Conservation (phyloP, 2,113 vertebrate species). For the Telmatochromis bifrenatus region DNA sequence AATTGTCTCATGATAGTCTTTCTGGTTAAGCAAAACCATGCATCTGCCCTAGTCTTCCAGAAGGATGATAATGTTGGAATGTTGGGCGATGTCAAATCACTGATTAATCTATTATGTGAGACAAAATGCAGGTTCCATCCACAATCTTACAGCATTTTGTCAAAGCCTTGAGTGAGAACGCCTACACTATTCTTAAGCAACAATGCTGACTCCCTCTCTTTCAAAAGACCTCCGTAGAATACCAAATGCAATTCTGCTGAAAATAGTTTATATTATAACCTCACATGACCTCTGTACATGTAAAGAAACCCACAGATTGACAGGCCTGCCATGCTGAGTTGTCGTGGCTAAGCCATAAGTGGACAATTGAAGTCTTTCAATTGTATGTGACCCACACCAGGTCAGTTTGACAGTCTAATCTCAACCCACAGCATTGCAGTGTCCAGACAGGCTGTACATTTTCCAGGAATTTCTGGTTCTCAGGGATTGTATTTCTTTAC, state of each 20-base stretch:
- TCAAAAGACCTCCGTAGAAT: neutral
- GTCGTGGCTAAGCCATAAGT: neutral
- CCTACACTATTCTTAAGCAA: neutral
- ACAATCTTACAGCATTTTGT: neutral
- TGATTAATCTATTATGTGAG: neutral
- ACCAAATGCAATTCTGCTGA: neutral
- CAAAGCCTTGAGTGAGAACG: neutral
- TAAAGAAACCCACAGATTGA: neutral
- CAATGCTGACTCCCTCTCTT: neutral
- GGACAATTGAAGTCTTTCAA: conserved; percentile 9
- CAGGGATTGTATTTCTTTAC: conserved; percentile 21
- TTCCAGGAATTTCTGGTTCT: conserved; percentile 11
- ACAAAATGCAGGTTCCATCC: neutral
- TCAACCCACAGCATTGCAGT: neutral
- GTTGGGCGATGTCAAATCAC: neutral
- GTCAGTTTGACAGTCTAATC: neutral
- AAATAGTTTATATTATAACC: neutral
- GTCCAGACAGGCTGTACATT: neutral
- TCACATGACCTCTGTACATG: neutral
- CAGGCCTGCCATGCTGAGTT: neutral
- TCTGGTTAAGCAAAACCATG: neutral
- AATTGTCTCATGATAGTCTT: neutral
- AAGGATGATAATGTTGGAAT: neutral
- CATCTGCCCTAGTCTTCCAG: neutral
- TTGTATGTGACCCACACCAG: neutral